Base-by-base conservation (phyloP, 2,113 vertebrate species). In the Garra rufa region DNA sequence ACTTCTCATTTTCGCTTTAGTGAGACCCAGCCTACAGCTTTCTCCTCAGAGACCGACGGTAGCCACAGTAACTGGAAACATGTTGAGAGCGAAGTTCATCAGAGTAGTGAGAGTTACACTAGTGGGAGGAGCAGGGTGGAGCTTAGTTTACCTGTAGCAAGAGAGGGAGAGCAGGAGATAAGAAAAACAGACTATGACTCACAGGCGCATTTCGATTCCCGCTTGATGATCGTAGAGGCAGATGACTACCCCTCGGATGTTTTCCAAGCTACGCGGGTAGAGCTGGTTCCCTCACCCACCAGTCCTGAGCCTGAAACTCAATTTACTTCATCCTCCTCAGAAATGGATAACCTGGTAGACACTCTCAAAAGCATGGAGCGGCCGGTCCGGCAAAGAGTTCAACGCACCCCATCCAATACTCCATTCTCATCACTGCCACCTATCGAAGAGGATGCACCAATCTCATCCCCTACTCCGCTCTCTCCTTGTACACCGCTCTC, bases 341-440 rank as follows among this genome's bases (percentile, higher is more conserved):
- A 99, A 50, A 96, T 99, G 95, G 96, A 98, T 46, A 93, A 84
- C 24, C 94, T 98, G 0, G 92, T 97, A 89, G 97, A 97, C 83
- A 97, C 96, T 0, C 92, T 99, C 21, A 95, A 95, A 84, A 97
- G 88, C 91, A 96, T 99, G 96, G 96, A 95, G 13, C 92, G 95
- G 46, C 92, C 96, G 0, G 86, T 95, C 81, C 94, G 89, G 21
- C 92, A 89, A 0, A 94, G 96, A 65, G 83, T 81, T 38, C 74
- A 90, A 0, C 94, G 95, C 0, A 89, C 89, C 0, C 86, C 89
- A 0, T 82, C 93, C 0, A 89, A 92, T 1, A 34, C 73, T 24
- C 89, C 91, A 17, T 87, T 94, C 0, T 94, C 87, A 46, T 94
- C 93, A 1, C 91, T 91, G 50, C 92, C 84, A 0, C 92, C 97